Base-by-base conservation (phyloP, 2,888 invertebrate genomes). In the Loripinus fragilis region DNA sequence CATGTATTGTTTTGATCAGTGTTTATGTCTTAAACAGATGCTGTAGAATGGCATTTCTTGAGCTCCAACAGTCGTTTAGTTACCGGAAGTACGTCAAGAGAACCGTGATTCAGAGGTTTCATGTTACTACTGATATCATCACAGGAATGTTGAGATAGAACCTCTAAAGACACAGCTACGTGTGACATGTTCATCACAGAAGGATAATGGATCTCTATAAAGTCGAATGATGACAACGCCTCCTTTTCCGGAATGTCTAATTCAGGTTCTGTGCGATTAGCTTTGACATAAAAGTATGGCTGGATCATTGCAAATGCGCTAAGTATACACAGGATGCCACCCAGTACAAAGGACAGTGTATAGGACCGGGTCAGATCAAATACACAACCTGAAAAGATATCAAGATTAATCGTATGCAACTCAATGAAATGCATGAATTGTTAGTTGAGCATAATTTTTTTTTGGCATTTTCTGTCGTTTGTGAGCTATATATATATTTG, bases 251-350 rank as follows among this genome's bases (percentile, higher is more conserved):
- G 68, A 20, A 74, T 30, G 5, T 78, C 55, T 17, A 70, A 69
- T 12, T 71, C 71, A 25, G 42, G n/a, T 30, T 72, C 66, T 0
- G 67, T 72, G 17, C 55, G 17, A 52, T 74, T 68, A 25, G 66
- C 50, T 52, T 72, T 83, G n/a, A 81, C 76, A 67, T 83, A 81
- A 1, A 64, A 67, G 70, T 78, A 83, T 2, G 86, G 85, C 28
- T 83, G 78, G 15, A 86, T 80, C 82, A 86, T 82, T n/a, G 78
- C 74, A 1, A 84, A n/a, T 10, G 79, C 71, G 66, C 86, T 86
- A 10, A 76, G 48, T 42, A 82, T 76, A 25, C 76, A 71, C 52
- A 81, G 41, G 17, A 67, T 45, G 3, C 86, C 87, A 8, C 85
- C 87, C 12, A 83, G 67, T 1, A 81, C 55, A 64, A 87, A 86